A percentile compares a stretch with the other conserved stretches of the same genome.
Conservation (phyloP, 2,888 invertebrate genomes). For the Meghimatium bilineatum region DNA sequence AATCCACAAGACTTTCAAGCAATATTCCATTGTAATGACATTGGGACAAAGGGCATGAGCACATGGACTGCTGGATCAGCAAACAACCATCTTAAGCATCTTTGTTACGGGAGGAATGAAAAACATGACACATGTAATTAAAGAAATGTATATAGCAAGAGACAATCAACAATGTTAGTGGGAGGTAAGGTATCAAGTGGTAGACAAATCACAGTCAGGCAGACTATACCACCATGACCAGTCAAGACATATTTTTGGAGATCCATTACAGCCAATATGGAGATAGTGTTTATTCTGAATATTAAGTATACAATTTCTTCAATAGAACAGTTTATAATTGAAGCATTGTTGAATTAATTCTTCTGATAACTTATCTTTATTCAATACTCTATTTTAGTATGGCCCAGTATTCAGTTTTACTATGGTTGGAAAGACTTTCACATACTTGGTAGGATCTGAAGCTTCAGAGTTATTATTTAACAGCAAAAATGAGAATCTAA, state of each 20-base stretch:
- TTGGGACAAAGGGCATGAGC: too few relatives aligned
- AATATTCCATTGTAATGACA: too few relatives aligned
- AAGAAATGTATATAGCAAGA: not conserved
- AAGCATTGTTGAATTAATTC: not conserved
- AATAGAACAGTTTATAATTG: too few relatives aligned
- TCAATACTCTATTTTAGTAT: slow-evolving; percentile 58
- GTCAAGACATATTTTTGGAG: not conserved
- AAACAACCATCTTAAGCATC: too few relatives aligned
- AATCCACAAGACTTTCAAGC: too few relatives aligned
- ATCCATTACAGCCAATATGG: not conserved
- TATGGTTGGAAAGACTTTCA: slow-evolving; percentile 74
- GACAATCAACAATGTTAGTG: too few relatives aligned
- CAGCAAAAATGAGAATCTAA: slow-evolving; percentile 72
- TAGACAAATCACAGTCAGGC: too few relatives aligned
- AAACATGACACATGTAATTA: too few relatives aligned
- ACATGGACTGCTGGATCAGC: too few relatives aligned
- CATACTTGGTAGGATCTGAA: slow-evolving; percentile 70
- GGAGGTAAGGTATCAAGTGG: too few relatives aligned
- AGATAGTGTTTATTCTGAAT: not conserved
- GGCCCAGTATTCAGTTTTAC: slow-evolving; percentile 73
- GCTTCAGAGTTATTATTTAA: slow-evolving; percentile 68
- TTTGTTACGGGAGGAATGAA: too few relatives aligned
- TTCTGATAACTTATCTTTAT: not conserved
- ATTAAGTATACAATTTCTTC: not conserved
- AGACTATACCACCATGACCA: too few relatives aligned